Evolutionary conservation across 2,888 invertebrate species (phyloP), one percentile per base, ranked within the genome.

Genomic region (Drosophila picticornis): DNA sequence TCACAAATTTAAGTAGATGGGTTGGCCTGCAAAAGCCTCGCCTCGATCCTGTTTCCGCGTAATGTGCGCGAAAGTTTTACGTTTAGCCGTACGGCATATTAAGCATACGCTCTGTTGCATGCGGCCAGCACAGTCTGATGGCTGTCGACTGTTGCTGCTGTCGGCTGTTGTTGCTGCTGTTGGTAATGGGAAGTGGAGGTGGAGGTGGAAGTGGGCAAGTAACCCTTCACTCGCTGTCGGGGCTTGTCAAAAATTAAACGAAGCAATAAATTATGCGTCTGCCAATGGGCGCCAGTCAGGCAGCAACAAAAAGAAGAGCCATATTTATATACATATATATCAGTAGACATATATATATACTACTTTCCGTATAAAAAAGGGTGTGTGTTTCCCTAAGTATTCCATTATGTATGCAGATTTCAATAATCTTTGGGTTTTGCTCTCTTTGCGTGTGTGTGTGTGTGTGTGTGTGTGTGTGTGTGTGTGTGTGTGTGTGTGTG

Each of bases 21-120:
- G 46, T 46, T 46, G 46, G 43, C 22, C 43, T 43, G 22, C 11
- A 22, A 2, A 6, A 22, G 4, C 25, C 25, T 25, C 46, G 25
- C 25, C 46, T 25, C 46, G 36, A 36, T 36, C 36, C 48, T 53
- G 27, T 29, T 13, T 31, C n/a, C 34, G 55, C n/a, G 48, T 36
- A 22, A 7, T 13, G 34, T 32, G 36, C 25, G 61, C 63, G 50
- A 62, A 79, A 77, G 76, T 73, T 81, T 60, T 73, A 69, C 77
- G 75, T 64, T 72, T 75, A 71, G 68, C 40, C 53, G 70, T 59
- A 63, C 60, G 38, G 46, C 80, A 72, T 70, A 80, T 84, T 77
- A 81, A 77, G 84, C 75, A 84, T 86, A 86, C 86, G 86, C 84
- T 83, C 81, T 84, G 84, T 80, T 80, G 84, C 73, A 69, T 72